Percentiles rank a stretch among this genome's conserved stretches.
These are phyloP conservation scores for Clistopyga incitator DNA, from an alignment of 2,888 invertebrate genomes.

Conservation along the genomic window DNA sequence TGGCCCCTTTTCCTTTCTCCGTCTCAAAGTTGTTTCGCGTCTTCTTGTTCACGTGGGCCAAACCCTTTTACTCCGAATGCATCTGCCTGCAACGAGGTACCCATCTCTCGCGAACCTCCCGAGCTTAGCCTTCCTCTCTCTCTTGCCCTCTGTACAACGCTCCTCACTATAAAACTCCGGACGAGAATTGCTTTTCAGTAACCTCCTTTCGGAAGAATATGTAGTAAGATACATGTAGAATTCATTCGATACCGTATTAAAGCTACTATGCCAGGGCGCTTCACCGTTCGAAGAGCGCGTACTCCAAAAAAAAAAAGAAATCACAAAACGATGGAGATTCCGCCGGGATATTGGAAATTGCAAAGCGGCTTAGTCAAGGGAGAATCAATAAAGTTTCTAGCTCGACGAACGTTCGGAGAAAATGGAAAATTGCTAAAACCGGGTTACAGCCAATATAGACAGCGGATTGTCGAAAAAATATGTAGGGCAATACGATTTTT, in stretches of 20 bases:
- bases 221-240: conserved; percentile 38
- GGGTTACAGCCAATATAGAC: conserved; percentile 30
- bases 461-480: conserved; percentile 27
- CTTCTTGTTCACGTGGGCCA: conserved; percentile 62
- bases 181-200: conserved; percentile 60
- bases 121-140: conserved; percentile 23
- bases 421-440: conserved; percentile 42
- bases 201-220: conserved; percentile 60
- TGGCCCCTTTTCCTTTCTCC: conserved; percentile 32
- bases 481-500: conserved; percentile 33
- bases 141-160: neutral
- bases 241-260: conserved; percentile 64
- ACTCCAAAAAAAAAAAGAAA: conserved; percentile 20
- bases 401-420: conserved; percentile 12
- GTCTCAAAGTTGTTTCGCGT: conserved; percentile 52
- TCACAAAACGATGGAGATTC: conserved; percentile 48
- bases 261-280: conserved; percentile 41
- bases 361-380: conserved; percentile 63
- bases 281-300: conserved; percentile 13
- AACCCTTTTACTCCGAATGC: conserved; percentile 66
- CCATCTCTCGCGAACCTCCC: conserved; percentile 41
- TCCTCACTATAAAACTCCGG: conserved; percentile 24
- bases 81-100: conserved; percentile 63
- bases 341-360: conserved; percentile 61
- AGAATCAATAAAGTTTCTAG: conserved; percentile 61